Percentiles rank a stretch among this genome's conserved stretches.
Conservation (phyloP, 2,797 vertebrate species). For the Protonibea diacanthus region DNA sequence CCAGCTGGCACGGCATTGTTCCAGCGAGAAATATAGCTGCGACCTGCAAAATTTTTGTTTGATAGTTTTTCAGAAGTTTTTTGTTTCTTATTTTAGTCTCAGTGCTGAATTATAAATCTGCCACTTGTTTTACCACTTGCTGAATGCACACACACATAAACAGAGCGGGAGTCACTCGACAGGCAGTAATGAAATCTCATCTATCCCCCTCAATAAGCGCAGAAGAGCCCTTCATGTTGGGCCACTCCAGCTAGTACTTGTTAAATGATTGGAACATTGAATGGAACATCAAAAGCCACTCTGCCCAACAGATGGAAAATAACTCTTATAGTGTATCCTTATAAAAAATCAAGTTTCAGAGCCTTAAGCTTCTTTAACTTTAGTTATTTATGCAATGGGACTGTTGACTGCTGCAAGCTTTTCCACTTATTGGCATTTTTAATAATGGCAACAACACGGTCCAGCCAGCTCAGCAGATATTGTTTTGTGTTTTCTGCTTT, state of each 20-base stretch:
- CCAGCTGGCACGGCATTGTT: conserved; percentile 17
- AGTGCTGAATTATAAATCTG: conserved; percentile 32
- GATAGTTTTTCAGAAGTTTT: conserved; percentile 37
- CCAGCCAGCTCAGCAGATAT: conserved; percentile 23
- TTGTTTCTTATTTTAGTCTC: background rate
- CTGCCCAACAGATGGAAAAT: conserved; percentile 63
- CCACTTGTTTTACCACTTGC: conserved; percentile 28
- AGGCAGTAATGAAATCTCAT: conserved; percentile 63
- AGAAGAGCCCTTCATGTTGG: conserved; percentile 68
- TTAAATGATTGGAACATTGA: conserved; percentile 77
- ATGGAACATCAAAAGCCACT: conserved; percentile 75
- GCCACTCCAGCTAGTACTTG: conserved; percentile 68
- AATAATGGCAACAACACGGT: conserved; percentile 24
- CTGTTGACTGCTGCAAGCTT: conserved; percentile 32
- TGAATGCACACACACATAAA: conserved; percentile 51
- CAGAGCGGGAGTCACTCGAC: conserved; percentile 53
- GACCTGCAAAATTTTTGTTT: conserved; percentile 18
- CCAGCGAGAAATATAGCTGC: background rate
- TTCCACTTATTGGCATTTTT: conserved; percentile 47
- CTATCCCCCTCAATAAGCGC: conserved; percentile 71
- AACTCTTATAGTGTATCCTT: conserved; percentile 49
- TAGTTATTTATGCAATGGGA: conserved; percentile 32
- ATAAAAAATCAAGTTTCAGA: conserved; percentile 52
- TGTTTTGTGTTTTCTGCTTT: conserved; percentile 22
- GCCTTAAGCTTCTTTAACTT: conserved; percentile 48